phyloP scores from a whole-genome alignment of 1,140 invertebrate species.

The Grapholita molesta region DNA sequence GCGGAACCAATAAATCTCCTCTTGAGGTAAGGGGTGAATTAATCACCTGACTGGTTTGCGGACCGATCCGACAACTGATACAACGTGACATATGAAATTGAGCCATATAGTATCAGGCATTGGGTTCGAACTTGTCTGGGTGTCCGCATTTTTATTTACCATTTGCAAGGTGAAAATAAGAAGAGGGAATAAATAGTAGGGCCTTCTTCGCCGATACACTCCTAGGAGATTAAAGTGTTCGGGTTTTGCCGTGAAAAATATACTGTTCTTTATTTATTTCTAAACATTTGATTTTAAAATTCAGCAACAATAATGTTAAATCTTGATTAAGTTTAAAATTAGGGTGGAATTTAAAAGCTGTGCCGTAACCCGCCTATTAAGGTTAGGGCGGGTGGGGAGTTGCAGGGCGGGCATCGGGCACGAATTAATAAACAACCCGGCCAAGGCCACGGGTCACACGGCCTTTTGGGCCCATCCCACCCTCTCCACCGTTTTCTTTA shows the following conservation, averaged over 20 bases:
- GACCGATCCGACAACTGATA: constrained; percentile 53
- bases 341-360: constrained; percentile 59
- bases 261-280: background rate
- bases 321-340: constrained; percentile 52
- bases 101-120: background rate
- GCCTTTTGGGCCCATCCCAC: constrained; percentile 49
- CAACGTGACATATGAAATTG: background rate
- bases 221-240: constrained; percentile 71
- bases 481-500: constrained; percentile 29
- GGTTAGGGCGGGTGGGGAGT: constrained; percentile 51
- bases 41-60: constrained; percentile 66
- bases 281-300: background rate
- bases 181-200: constrained; percentile 72
- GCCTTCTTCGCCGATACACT: constrained; percentile 68
- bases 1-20: constrained; percentile 76
- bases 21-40: constrained; percentile 74
- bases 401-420: constrained; percentile 52
- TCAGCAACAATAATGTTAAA: background rate
- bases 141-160: constrained; percentile 54
- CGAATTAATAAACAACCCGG: constrained; percentile 70
- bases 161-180: constrained; percentile 70
- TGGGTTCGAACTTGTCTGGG: constrained; percentile 21
- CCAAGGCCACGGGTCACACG: constrained; percentile 54
- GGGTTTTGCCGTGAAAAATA: constrained; percentile 58
- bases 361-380: constrained; percentile 62